Percentiles rank a stretch among this genome's conserved stretches.
phyloP scores from a whole-genome alignment of 1,140 invertebrate genomes.

The Platyscapa corneri region DNA sequence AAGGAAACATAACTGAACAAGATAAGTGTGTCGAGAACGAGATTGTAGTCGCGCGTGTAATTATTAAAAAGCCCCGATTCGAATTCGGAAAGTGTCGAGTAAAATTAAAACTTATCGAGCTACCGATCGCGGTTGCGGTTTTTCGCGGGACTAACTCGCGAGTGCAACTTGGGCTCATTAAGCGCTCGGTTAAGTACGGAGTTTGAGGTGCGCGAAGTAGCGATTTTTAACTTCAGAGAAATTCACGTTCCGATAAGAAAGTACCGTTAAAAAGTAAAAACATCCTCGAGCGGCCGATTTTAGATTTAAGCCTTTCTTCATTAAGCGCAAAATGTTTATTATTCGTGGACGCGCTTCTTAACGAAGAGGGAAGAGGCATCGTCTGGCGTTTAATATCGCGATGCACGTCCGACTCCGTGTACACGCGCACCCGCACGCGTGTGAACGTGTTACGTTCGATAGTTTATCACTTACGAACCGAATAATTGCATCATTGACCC shows the following conservation, averaged over 20 bases:
- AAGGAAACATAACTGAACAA: neutral
- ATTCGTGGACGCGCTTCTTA: neutral
- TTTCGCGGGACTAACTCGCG: too few relatives aligned
- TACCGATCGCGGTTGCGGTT: too few relatives aligned
- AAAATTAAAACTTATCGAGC: too few relatives aligned
- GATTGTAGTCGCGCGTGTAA: neutral
- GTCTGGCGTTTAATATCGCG: neutral
- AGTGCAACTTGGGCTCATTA: neutral
- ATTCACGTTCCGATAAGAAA: neutral
- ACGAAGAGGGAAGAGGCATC: neutral
- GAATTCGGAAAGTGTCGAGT: neutral
- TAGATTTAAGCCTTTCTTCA: neutral
- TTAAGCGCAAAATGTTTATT: neutral
- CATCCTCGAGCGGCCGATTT: neutral
- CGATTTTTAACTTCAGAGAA: neutral
- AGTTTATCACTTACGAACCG: neutral
- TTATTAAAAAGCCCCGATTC: neutral
- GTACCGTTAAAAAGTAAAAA: neutral
- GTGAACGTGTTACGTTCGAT: neutral
- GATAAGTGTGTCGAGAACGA: neutral
- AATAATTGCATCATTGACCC: constrained; percentile 3
- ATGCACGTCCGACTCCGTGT: neutral
- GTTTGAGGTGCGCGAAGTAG: neutral
- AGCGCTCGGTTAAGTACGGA: neutral
- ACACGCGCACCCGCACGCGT: too few relatives aligned